Evolutionary conservation across 2,113 vertebrate species (phyloP).

Genomic region (Urocynchramus pylzowi): DNA sequence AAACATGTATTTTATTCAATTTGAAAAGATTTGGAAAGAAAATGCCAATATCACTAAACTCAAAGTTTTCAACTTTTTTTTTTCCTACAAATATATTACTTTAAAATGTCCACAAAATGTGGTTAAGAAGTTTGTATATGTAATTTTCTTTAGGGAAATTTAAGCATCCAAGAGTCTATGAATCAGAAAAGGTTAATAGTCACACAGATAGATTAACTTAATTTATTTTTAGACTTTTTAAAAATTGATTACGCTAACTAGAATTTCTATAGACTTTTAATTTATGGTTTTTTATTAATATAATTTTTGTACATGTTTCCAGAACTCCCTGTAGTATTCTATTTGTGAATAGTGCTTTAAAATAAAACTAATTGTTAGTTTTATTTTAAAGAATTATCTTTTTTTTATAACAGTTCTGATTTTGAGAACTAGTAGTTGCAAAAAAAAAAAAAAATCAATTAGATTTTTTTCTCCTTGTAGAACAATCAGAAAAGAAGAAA

Average conservation of each 20-base stretch:
- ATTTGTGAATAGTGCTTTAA: background rate
- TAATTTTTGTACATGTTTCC: background rate
- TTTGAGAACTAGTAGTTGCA: background rate
- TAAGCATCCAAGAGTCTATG: background rate
- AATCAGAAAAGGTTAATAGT: background rate
- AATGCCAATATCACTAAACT: background rate
- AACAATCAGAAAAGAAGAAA: background rate
- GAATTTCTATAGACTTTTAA: background rate
- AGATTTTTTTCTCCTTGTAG: background rate
- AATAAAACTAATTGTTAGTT: background rate
- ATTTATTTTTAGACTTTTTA: background rate
- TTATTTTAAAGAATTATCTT: no score
- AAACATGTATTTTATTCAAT: conserved; percentile 6
- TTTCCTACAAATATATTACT: background rate
- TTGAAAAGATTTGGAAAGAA: background rate
- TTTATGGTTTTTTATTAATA: background rate
- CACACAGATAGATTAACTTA: background rate
- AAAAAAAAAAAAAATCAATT: background rate
- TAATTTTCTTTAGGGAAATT: background rate
- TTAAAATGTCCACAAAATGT: background rate
- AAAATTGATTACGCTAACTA: background rate
- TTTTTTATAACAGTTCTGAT: background rate
- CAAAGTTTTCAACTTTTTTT: background rate
- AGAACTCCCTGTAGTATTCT: background rate
- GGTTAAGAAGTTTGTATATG: background rate